These are phyloP conservation scores for Eulimnadia texana DNA, from an alignment of 1,140 invertebrate genomes.

Conservation along the genomic window DNA sequence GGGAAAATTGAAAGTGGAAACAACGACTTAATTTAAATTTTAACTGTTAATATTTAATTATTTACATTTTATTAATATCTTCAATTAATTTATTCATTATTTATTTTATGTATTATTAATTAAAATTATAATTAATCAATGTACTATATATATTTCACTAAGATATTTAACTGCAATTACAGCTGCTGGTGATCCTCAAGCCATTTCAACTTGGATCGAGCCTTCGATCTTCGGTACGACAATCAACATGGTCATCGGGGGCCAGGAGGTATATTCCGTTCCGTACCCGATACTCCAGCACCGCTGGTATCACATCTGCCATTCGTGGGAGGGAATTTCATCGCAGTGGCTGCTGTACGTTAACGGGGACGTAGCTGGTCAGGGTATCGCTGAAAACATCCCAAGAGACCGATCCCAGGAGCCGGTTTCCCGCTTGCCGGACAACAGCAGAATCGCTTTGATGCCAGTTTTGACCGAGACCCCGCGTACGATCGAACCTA, in stretches of 20 bases:
- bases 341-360: conserved; percentile 10
- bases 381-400: neutral
- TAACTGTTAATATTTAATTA: no score
- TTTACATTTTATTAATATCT: no score
- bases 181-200: neutral
- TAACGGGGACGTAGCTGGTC: conserved; percentile 8
- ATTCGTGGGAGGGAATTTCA: conserved; percentile 12
- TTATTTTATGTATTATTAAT: neutral
- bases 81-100: neutral
- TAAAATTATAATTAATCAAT: neutral
- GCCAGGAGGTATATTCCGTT: conserved; percentile 5
- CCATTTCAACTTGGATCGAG: conserved; percentile 6
- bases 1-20: no score
- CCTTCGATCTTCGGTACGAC: conserved; percentile 7
- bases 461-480: neutral
- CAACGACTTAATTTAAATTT: no score
- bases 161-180: neutral
- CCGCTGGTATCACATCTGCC: conserved; percentile 14
- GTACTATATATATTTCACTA: neutral
- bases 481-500: neutral
- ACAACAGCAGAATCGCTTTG: conserved; percentile 4
- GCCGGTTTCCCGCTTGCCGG: neutral
- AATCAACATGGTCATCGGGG: neutral
- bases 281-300: neutral
- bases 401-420: neutral